Conservation (phyloP, 2,797 vertebrate genomes). For the Acrocephalus scirpaceus region DNA sequence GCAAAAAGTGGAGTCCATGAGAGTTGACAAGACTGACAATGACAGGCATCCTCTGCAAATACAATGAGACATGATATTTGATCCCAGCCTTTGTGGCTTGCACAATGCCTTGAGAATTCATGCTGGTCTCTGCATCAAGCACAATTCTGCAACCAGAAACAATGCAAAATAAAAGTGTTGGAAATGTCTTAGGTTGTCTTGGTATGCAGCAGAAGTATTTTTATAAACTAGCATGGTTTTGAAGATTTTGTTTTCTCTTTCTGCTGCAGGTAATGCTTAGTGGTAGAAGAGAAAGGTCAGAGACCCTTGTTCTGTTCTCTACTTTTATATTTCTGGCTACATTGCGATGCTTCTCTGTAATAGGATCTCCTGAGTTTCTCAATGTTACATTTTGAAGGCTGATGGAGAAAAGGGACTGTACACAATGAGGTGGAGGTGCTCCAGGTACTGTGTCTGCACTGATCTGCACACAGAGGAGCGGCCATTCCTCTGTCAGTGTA, state of each 20-base stretch:
- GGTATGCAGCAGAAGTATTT: neutral
- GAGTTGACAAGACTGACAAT: slow-evolving; percentile 43
- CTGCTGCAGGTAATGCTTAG: neutral
- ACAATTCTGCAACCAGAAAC: neutral
- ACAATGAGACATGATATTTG: slow-evolving; percentile 12
- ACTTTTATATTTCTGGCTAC: neutral
- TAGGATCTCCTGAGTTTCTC: neutral
- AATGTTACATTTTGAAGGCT: neutral
- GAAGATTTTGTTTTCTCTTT: neutral
- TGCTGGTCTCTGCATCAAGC: neutral
- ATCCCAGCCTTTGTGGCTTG: neutral
- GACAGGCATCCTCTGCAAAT: slow-evolving; percentile 16
- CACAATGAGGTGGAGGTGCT: neutral
- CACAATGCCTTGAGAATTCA: neutral
- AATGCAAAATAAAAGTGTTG: neutral
- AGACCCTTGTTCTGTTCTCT: neutral
- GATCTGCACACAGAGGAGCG: neutral
- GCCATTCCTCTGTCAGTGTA: neutral
- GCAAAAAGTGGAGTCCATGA: slow-evolving; percentile 22
- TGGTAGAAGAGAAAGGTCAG: neutral
- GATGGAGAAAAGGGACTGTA: neutral
- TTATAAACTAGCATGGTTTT: neutral
- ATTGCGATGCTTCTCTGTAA: neutral
- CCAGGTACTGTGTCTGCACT: neutral
- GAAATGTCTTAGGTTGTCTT: neutral